Evolutionary conservation across 2,797 vertebrate species (phyloP).

Genomic region (Aselliscus stoliczkanus): DNA sequence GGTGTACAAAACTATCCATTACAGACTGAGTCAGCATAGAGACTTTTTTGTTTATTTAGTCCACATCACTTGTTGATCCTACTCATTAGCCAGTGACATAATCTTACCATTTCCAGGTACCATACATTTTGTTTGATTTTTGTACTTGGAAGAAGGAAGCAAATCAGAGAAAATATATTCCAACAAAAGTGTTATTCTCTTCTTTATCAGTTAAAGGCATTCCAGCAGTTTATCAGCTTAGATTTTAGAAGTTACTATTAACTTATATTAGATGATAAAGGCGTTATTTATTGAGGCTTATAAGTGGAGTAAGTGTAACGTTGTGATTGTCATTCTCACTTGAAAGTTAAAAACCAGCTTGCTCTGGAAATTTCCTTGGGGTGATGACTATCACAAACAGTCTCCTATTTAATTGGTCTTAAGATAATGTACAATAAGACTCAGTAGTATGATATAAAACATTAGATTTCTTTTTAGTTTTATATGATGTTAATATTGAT

Average conservation of each 20-base stretch:
- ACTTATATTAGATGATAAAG: neutral
- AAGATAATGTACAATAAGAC: neutral
- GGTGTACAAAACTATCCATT: neutral
- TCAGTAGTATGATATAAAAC: neutral
- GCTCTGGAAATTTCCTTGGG: neutral
- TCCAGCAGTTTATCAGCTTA: neutral
- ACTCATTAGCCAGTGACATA: neutral
- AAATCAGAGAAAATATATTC: neutral
- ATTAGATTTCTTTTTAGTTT: slow-evolving; percentile 3
- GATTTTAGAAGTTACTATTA: slow-evolving; percentile 3
- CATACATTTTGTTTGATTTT: neutral
- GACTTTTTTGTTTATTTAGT: neutral
- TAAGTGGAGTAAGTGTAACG: neutral
- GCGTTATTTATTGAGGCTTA: neutral
- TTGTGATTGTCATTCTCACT: neutral
- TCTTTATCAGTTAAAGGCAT: neutral
- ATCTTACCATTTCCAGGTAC: neutral
- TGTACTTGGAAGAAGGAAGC: neutral
- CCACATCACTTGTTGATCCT: neutral
- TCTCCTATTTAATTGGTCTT: neutral
- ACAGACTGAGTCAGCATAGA: too few relatives aligned
- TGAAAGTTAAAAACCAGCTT: slow-evolving; percentile 6
- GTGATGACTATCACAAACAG: slow-evolving; percentile 1
- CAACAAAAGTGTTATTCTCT: neutral
- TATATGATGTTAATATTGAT: neutral